Conservation (phyloP, 2,113 vertebrate species). For the Ramphastos sulfuratus region DNA sequence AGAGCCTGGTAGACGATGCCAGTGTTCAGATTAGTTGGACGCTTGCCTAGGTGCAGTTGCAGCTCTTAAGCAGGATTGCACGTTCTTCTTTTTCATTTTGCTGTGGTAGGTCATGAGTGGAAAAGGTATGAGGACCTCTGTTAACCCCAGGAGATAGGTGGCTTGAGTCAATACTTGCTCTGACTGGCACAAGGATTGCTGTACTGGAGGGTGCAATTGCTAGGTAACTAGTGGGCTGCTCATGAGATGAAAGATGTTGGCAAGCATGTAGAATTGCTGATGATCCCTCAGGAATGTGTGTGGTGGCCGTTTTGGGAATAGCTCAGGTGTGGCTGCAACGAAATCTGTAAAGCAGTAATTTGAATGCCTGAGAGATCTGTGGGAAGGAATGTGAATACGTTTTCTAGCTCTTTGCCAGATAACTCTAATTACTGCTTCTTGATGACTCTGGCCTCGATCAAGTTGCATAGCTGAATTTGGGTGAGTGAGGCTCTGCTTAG, state of each 20-base stretch:
- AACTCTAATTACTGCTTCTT: not conserved
- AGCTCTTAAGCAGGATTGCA: not conserved
- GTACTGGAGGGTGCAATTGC: not conserved
- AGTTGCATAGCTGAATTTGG: slow-evolving; percentile 16
- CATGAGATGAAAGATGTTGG: not conserved
- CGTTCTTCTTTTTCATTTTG: not conserved
- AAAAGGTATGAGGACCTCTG: not conserved
- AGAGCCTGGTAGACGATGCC: not conserved
- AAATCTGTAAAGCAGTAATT: not conserved
- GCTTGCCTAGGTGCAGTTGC: not conserved
- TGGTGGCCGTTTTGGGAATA: not conserved
- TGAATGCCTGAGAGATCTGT: slow-evolving; percentile 41
- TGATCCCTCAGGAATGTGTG: slow-evolving; percentile 8
- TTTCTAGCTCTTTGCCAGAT: not conserved
- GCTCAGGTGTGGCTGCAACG: not conserved
- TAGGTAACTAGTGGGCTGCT: not conserved
- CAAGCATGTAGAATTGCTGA: not conserved
- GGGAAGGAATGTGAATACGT: slow-evolving; percentile 12
- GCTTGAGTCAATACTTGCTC: not conserved
- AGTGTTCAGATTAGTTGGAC: not conserved
- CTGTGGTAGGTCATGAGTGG: not conserved
- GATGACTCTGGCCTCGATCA: not conserved
- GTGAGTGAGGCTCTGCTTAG: not conserved
- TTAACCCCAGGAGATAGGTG: not conserved
- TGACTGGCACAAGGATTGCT: not conserved